These are phyloP conservation scores for Spodoptera picta DNA, from an alignment of 2,888 invertebrate species.

Conservation along the genomic window DNA sequence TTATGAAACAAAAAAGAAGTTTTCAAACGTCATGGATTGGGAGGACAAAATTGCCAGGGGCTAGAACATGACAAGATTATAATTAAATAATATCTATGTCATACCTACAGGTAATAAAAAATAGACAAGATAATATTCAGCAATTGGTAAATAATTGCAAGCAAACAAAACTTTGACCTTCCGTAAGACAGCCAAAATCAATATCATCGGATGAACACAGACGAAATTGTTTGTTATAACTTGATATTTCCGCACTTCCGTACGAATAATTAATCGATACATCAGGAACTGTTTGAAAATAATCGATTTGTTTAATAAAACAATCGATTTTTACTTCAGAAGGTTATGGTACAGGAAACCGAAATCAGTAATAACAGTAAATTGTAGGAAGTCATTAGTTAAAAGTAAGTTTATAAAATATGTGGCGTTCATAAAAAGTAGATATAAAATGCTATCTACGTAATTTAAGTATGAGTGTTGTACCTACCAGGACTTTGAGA, in stretches of 20 bases:
- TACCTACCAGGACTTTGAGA: too few relatives aligned
- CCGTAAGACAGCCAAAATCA: neutral
- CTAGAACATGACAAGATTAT: too few relatives aligned
- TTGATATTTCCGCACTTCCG: conserved; percentile 40
- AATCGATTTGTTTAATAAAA: conserved; percentile 20
- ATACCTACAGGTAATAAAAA: neutral
- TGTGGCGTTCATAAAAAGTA: too few relatives aligned
- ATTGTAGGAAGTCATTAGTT: conserved; percentile 24
- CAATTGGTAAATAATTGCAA: neutral
- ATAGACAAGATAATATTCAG: neutral
- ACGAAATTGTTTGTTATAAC: conserved; percentile 35
- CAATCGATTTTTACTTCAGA: conserved; percentile 33
- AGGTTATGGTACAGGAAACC: conserved; percentile 25
- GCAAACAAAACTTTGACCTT: conserved; percentile 26
- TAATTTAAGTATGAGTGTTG: too few relatives aligned
- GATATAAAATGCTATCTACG: too few relatives aligned
- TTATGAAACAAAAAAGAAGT: neutral
- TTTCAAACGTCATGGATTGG: too few relatives aligned
- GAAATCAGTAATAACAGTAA: conserved; percentile 13
- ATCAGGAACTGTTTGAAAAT: conserved; percentile 32
- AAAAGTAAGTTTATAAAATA: too few relatives aligned
- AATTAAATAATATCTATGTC: too few relatives aligned
- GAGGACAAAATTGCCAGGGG: too few relatives aligned
- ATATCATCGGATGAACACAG: conserved; percentile 3
- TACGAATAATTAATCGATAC: conserved; percentile 29